Evolutionary conservation across 2,113 vertebrate species (phyloP).

Genomic region (Montifringilla adamsi): DNA sequence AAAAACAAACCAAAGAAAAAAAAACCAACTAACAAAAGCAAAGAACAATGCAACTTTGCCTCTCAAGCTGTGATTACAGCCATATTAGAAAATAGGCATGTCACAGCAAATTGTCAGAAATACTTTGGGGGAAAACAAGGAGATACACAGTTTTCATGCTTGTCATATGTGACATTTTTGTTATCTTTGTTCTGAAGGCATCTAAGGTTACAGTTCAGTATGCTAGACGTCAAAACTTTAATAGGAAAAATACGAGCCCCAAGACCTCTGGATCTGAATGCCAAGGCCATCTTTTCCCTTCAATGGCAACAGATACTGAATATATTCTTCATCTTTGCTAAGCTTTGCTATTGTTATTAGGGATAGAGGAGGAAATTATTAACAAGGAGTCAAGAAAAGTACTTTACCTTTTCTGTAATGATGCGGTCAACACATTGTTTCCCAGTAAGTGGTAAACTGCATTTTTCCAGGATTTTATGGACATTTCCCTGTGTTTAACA

Average conservation of each 20-base stretch:
- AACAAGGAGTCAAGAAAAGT: not conserved
- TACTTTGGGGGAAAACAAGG: not conserved
- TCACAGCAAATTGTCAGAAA: not conserved
- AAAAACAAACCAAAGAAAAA: not conserved
- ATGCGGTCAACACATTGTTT: slow-evolving; percentile 94
- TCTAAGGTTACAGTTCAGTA: not conserved
- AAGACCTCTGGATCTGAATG: not conserved
- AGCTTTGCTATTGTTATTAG: not conserved
- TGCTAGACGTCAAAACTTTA: not conserved
- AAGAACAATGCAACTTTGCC: not conserved
- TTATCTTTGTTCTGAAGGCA: not conserved
- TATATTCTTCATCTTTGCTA: not conserved
- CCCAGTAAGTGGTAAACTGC: slow-evolving; percentile 90
- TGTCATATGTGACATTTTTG: not conserved
- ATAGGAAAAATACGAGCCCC: not conserved
- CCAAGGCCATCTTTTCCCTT: not conserved
- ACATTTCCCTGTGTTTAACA: slow-evolving; percentile 82
- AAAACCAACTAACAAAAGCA: not conserved
- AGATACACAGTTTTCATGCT: not conserved
- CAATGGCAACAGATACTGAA: not conserved
- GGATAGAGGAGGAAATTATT: not conserved
- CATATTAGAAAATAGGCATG: not conserved
- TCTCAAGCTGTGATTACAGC: not conserved
- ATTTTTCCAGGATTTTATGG: slow-evolving; percentile 95
- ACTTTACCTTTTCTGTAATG: slow-evolving; percentile 94